Base-by-base conservation (phyloP, 2,888 invertebrate genomes). In the Orchesella flavescens region DNA sequence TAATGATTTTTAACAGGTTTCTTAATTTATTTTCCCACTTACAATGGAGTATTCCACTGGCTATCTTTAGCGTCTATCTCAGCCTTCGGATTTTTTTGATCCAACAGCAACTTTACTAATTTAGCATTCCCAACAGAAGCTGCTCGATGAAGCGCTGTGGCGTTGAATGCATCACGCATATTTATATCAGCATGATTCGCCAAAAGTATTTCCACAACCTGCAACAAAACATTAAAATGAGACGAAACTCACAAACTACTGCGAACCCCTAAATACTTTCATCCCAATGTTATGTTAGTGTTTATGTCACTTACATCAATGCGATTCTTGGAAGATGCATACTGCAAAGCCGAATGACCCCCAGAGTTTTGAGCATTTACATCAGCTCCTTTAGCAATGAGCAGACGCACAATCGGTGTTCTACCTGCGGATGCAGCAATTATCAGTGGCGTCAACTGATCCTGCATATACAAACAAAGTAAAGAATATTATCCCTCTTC, bases 281-380 rank as follows among this genome's bases (percentile, higher is more conserved):
- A 73, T 7, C 17, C 59, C 21, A 23, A 59, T 15, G 23, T n/a
- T 24, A 15, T 12, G 49, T 49, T 49, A 12, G 44, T 44, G 44
- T 44, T 12, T 44, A 44, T 44, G 44, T n/a, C 49, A 21, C 88
- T 89, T 90, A 94, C 94, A 90, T 94, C 93, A 87, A 92, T 91
- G 92, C 94, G 94, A 82, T 95, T 94, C 91, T 96, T 96, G 0
- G 96, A 96, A 84, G 95, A 94, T 59, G 95, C 95, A 91, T 96
- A 96, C 89, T 96, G 96, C 72, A 97, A 90, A 10, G 96, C 92
- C 53, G 95, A 94, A 90, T 96, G 96, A 0, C 95, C 95, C 81
- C 94, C 93, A 83, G 90, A 90, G 75, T 94, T 94, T 89, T 93
- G 93, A 69, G 93, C 93, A 91, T 95, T 94, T 0, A 96, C 92